Base-by-base conservation (phyloP, 92 coral and sea anemone genomes). In the Heliopora coerulea region DNA sequence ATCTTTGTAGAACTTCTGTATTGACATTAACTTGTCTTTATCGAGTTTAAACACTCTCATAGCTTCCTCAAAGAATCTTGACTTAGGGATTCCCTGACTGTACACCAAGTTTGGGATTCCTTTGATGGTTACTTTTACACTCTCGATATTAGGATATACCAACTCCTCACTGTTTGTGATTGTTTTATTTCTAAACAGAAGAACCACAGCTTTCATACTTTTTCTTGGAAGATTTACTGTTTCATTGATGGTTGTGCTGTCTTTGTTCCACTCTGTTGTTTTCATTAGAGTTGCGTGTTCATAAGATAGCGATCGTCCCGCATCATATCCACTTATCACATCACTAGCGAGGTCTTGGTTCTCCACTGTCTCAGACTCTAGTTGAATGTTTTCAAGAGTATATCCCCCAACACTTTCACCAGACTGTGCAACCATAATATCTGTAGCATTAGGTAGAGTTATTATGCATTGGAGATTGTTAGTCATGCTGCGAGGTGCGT, bases 11-110 rank as follows among this genome's bases (percentile, higher is more conserved):
- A 68, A 68, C 60, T 57, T 49, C 30, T 24, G 41, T 46, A 33
- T 59, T 24, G 75, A 41, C 27, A 46, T 24, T 46, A 33, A 59
- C 24, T 68, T 44, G 58, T 68, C 59, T 3, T 23, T 50, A 42
- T 44, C n/a, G n/a, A n/a, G 33, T 20, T 68, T 35, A 57, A 68
- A 68, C 26, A 68, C 60, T 35, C 75, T 49, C 27, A 26, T 24
- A 24, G 75, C 75, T 59, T 68, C 61, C 34, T 44, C 58, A 49
- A 41, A 68, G 60, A 68, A 39, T 44, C 59, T 68, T 54, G 35
- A 18, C 41, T 68, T 68, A 46, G 75, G 59, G 21, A 68, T 21
- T 26, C 59, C 52, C 34, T 68, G 75, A 42, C 59, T 42, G 27
- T 35, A 68, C 19, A 68, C 46, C 35, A 25, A 27, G 59, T 46